phyloP scores from a whole-genome alignment of 1,140 invertebrate genomes.

The Metopolophium dirhodum region DNA sequence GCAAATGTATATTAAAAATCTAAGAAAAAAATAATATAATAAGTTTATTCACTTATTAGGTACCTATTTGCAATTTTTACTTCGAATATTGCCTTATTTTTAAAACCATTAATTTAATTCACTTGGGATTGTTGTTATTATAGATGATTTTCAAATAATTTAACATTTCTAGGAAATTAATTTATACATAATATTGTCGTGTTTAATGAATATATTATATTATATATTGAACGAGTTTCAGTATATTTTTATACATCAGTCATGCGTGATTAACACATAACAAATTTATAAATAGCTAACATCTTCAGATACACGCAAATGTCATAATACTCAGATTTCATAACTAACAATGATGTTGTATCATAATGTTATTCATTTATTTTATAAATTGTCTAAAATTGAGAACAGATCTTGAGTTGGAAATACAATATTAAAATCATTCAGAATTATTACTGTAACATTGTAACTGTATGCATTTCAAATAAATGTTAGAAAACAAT shows the following conservation, averaged over 20 bases:
- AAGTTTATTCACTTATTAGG: background rate
- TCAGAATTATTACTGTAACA: background rate
- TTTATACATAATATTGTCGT: background rate
- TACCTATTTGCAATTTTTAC: background rate
- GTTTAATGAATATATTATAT: background rate
- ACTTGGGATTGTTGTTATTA: background rate
- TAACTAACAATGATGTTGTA: background rate
- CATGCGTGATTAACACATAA: background rate
- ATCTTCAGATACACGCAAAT: background rate
- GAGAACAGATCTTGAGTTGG: background rate
- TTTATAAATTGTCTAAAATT: background rate
- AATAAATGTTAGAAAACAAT: background rate
- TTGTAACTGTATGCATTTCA: background rate
- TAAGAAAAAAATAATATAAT: background rate
- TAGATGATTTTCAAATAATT: background rate
- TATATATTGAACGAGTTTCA: background rate
- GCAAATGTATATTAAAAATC: no score
- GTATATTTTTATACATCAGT: background rate
- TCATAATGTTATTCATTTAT: background rate
- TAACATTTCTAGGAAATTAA: background rate
- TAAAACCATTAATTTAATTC: background rate
- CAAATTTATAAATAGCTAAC: background rate
- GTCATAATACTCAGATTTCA: conserved; percentile 19
- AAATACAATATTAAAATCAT: background rate
- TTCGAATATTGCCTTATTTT: background rate